Conservation (phyloP, 2,113 vertebrate species). For the Protobothrops flavoviridis region DNA sequence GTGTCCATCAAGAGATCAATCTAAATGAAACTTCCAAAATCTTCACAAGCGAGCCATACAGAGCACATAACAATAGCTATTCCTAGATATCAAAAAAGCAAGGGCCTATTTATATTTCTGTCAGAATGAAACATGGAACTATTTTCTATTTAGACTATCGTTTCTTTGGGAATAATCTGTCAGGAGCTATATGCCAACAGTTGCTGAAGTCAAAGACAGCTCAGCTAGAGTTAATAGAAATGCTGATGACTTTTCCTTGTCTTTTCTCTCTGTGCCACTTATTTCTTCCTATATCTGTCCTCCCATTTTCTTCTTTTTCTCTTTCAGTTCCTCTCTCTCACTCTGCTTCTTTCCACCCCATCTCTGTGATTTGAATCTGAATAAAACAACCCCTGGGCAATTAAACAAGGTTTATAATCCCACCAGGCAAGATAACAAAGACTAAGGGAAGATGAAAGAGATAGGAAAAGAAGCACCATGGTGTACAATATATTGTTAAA, state of each 20-base stretch:
- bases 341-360: background rate
- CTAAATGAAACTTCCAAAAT: background rate
- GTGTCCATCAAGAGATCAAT: background rate
- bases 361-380: background rate
- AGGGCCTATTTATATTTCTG: background rate
- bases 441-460: background rate
- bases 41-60: background rate
- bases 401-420: background rate
- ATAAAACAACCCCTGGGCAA: background rate
- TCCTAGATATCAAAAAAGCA: background rate
- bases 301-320: background rate
- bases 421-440: background rate
- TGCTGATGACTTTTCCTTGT: background rate
- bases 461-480: background rate
- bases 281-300: background rate
- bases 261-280: background rate
- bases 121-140: background rate
- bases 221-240: background rate
- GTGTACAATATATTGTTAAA: background rate
- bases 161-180: background rate
- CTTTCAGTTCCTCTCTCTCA: background rate
- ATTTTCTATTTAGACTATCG: background rate
- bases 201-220: background rate
- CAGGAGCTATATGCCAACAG: background rate
- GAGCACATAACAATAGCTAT: background rate